A percentile compares a stretch with the other conserved stretches of the same genome.
phyloP scores from a whole-genome alignment of 2,113 vertebrate genomes.

The Laterallus jamaicensis region DNA sequence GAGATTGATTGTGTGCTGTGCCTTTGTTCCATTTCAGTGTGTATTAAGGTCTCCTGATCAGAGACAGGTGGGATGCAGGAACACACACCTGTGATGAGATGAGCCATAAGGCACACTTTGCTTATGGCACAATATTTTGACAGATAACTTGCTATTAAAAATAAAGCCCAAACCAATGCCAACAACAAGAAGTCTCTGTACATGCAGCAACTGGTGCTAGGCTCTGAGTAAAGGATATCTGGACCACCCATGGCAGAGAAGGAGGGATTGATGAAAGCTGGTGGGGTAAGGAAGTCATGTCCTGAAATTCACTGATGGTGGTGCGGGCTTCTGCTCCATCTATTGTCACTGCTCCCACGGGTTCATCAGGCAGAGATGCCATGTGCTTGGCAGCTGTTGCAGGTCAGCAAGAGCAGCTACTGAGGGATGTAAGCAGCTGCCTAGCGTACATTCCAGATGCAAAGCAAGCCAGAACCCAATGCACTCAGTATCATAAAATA shows the following conservation, averaged over 20 bases:
- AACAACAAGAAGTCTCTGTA: not conserved
- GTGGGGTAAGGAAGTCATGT: not conserved
- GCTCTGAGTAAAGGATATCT: not conserved
- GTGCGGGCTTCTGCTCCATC: rapidly evolving
- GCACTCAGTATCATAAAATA: not conserved
- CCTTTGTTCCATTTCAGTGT: not conserved
- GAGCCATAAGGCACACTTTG: not conserved
- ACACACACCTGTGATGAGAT: not conserved
- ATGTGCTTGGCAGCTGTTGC: not conserved
- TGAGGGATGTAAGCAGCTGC: not conserved
- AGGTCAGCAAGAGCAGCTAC: not conserved
- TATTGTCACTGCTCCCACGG: rapidly evolving
- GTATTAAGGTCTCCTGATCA: not conserved
- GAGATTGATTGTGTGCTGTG: not conserved
- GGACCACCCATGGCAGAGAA: not conserved
- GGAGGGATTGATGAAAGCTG: not conserved
- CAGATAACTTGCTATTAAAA: not conserved
- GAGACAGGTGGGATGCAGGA: not conserved
- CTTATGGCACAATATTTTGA: not conserved
- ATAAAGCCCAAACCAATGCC: not conserved
- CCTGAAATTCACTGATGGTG: not conserved
- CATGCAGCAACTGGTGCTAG: not conserved
- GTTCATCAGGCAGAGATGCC: rapidly evolving
- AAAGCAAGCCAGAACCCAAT: not conserved
- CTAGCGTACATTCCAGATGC: not conserved